These are phyloP conservation scores for Phrynocephalus guinanensis DNA, from an alignment of 2,797 vertebrate genomes.

Conservation along the genomic window DNA sequence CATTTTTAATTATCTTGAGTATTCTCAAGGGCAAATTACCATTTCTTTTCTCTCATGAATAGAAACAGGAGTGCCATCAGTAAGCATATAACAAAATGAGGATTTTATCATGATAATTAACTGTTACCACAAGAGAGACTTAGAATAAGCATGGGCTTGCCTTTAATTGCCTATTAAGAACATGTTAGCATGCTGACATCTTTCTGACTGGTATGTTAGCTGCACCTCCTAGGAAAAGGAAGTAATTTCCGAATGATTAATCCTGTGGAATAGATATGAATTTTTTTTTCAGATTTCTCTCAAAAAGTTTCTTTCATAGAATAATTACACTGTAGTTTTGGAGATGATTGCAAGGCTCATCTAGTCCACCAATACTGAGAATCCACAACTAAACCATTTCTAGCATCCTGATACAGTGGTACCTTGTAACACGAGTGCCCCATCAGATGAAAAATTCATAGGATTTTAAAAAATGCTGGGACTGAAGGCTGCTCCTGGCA, in stretches of 20 bases:
- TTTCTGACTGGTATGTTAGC: slow-evolving; percentile 48
- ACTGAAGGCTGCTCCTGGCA: too few relatives aligned
- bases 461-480: too few relatives aligned
- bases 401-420: neutral
- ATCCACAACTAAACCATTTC: too few relatives aligned
- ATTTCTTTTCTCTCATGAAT: slow-evolving; percentile 50
- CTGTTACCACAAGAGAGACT: slow-evolving; percentile 38
- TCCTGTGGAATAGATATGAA: slow-evolving; percentile 25
- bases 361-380: too few relatives aligned
- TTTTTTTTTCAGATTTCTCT: neutral
- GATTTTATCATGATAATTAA: slow-evolving; percentile 46
- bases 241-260: slow-evolving; percentile 34
- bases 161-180: slow-evolving; percentile 52
- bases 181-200: slow-evolving; percentile 23
- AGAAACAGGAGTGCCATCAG: slow-evolving; percentile 21
- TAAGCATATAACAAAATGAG: slow-evolving; percentile 53
- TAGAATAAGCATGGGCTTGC: slow-evolving; percentile 35
- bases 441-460: too few relatives aligned
- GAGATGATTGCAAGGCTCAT: too few relatives aligned
- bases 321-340: neutral
- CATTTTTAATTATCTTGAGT: slow-evolving; percentile 44
- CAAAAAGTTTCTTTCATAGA: neutral
- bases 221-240: neutral
- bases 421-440: too few relatives aligned
- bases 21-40: slow-evolving; percentile 35